Conservation (phyloP, 2,888 invertebrate species). For the Tiliacea aurago region DNA sequence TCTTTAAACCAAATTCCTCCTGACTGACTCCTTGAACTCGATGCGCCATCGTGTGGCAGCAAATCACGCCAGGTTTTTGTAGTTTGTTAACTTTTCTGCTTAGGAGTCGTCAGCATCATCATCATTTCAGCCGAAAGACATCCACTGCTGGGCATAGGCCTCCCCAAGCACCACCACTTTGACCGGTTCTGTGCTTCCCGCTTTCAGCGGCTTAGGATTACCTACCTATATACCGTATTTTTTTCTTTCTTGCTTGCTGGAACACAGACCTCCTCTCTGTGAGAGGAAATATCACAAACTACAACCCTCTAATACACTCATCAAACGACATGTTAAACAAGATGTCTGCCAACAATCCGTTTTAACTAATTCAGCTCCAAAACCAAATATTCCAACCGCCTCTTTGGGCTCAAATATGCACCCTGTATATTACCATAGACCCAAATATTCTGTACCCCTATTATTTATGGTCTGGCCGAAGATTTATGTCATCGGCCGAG, state of each 20-base stretch:
- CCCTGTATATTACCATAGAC: slow-evolving; percentile 53
- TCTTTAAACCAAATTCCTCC: not conserved
- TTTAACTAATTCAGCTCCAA: slow-evolving; percentile 12
- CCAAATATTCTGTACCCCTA: slow-evolving; percentile 55
- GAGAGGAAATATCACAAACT: not conserved
- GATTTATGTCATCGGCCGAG: slow-evolving; percentile 59
- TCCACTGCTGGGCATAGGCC: no score
- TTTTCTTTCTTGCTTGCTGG: no score
- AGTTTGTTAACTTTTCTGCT: not conserved
- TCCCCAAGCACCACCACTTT: no score
- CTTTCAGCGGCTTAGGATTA: not conserved
- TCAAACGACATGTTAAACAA: not conserved
- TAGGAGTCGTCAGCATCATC: not conserved
- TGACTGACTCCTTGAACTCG: not conserved
- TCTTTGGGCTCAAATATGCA: slow-evolving; percentile 29
- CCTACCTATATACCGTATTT: not conserved
- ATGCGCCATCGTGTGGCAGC: no score
- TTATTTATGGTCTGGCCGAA: slow-evolving; percentile 60
- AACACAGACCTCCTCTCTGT: no score
- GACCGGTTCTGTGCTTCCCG: no score
- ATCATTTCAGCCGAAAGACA: no score
- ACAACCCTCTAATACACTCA: not conserved
- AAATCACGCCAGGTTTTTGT: not conserved
- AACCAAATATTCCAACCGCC: slow-evolving; percentile 42
- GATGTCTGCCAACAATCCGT: slow-evolving; percentile 14